These are phyloP conservation scores for Cichlasoma orientale DNA, from an alignment of 2,797 vertebrate species.

Conservation along the genomic window DNA sequence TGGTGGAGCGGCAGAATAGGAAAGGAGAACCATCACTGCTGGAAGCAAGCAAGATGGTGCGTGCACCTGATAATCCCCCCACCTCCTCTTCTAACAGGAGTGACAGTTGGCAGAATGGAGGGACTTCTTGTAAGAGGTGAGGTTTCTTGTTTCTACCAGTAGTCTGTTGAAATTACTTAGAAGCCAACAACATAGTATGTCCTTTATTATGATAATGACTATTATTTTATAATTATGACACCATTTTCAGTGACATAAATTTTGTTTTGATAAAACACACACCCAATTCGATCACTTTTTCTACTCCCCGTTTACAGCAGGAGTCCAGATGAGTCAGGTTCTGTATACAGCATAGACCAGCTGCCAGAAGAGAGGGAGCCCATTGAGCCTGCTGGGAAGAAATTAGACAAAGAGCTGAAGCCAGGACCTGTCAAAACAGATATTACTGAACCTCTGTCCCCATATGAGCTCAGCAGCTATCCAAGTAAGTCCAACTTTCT, in stretches of 20 bases:
- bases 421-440: conserved; percentile 81
- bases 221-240: background rate
- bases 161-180: background rate
- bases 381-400: conserved; percentile 80
- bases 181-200: background rate
- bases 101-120: conserved; percentile 89
- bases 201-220: background rate
- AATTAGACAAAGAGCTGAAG: conserved; percentile 87
- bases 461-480: conserved; percentile 90
- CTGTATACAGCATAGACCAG: conserved; percentile 86
- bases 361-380: conserved; percentile 77
- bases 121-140: conserved; percentile 88
- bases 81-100: conserved; percentile 73
- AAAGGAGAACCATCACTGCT: conserved; percentile 87
- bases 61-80: conserved; percentile 78
- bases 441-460: conserved; percentile 84
- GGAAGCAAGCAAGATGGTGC: conserved; percentile 83
- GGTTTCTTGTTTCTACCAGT: background rate
- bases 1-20: conserved; percentile 93
- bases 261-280: background rate
- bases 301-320: conserved; percentile 63
- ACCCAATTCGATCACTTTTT: background rate
- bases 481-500: conserved; percentile 82
- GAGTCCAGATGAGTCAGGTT: conserved; percentile 85
- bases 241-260: background rate